Evolutionary conservation across 2,888 invertebrate species (phyloP), one percentile per base, ranked within the genome.

Genomic region (Synanthedon formicaeformis): DNA sequence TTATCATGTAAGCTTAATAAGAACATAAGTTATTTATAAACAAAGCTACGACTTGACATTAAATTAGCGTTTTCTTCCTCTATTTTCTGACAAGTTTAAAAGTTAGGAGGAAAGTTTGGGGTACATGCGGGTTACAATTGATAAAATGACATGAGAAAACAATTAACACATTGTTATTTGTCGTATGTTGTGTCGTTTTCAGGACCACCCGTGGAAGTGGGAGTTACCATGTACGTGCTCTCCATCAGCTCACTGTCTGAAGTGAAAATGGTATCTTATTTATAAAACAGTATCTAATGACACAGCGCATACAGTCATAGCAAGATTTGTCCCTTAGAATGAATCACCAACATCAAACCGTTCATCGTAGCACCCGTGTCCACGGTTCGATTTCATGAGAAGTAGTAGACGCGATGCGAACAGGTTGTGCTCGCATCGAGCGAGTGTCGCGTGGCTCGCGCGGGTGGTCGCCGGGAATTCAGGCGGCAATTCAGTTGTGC

Each of bases 231-330:
- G 91, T 93, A 93, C 90, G 93, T 94, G 83, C 91, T 93, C 72
- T 92, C 92, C 80, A 94, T 94, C 89, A 92, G 92, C 86, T 92
- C 93, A 71, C 91, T 94, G 76, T 93, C 93, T 77, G 94, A 94
- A 91, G 93, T 93, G 73, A 91, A 92, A 89, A 94, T 93, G 93
- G 93, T 93, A 90, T 88, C 41, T 52, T 50, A 52, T 48, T 16
- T 48, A 16, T 71, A 74, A 77, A 78, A 62, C 77, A 80, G 79
- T 81, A 67, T 72, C 34, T 78, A 78, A 78, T 70, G 75, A 81
- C 81, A 82, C 83, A 77, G 75, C 76, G 84, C 85, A 83, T 85
- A 78, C 72, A 45, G 45, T 45, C 45, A 75, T 83, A 81, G 80
- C 78, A 78, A 81, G 73, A 73, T 69, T 69, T 73, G 70, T 76